These are phyloP conservation scores for Scolopax mira DNA, from an alignment of 2,113 vertebrate genomes.

Conservation along the genomic window DNA sequence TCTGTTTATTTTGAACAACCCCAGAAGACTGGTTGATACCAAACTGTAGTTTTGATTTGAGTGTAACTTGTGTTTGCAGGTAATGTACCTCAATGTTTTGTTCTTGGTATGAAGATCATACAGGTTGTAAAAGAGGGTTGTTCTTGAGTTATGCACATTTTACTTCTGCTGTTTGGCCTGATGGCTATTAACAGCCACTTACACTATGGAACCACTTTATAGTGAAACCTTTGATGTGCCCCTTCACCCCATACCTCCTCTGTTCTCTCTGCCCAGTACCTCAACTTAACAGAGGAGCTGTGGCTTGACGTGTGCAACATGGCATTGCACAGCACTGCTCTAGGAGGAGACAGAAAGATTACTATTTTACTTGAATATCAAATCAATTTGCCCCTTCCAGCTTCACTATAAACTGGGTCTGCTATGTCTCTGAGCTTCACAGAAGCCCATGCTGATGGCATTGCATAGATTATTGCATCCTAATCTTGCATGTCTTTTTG, in stretches of 20 bases:
- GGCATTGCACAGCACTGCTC: neutral
- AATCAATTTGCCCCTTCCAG: neutral
- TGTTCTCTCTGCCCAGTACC: neutral
- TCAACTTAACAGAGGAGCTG: neutral
- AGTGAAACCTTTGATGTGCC: conserved; percentile 21
- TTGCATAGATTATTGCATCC: conserved; percentile 50
- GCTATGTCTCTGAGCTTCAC: conserved; percentile 20
- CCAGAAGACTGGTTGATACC: neutral
- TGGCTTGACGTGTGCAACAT: neutral
- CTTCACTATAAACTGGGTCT: conserved; percentile 61
- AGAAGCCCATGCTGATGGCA: conserved; percentile 13
- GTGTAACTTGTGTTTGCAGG: neutral
- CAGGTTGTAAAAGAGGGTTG: neutral
- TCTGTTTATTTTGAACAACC: neutral
- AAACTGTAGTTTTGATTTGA: neutral
- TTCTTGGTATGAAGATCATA: neutral
- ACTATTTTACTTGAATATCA: neutral
- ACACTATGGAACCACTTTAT: conserved; percentile 40
- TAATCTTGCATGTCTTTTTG: conserved; percentile 70
- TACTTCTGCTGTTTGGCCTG: conserved; percentile 43
- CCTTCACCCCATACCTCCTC: neutral
- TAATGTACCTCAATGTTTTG: neutral
- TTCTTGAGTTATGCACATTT: conserved; percentile 34
- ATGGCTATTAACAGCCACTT: conserved; percentile 37
- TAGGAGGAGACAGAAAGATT: neutral